Percentiles rank a stretch among this genome's conserved stretches.
Evolutionary conservation across 2,113 vertebrate genomes (phyloP).

Genomic region (Amazona guildingii): DNA sequence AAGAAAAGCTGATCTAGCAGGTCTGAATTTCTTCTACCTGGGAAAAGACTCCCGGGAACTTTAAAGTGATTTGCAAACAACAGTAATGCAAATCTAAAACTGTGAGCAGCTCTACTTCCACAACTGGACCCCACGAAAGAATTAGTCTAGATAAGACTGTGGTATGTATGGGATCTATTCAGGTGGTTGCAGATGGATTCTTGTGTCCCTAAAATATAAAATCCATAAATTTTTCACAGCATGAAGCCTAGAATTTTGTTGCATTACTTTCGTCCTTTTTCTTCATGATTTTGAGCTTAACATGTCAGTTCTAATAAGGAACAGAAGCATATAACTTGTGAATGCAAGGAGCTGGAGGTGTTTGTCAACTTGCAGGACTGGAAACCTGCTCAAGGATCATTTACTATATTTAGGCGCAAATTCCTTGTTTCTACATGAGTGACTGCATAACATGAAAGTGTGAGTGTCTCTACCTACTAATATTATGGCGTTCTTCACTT

Average conservation of each 20-base stretch:
- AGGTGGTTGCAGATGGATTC: neutral
- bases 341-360: neutral
- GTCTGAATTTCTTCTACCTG: neutral
- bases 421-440: neutral
- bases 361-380: neutral
- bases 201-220: neutral
- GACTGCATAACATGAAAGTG: neutral
- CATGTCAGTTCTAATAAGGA: neutral
- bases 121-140: neutral
- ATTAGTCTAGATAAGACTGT: neutral
- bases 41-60: neutral
- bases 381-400: neutral
- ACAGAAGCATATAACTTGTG: neutral
- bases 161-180: neutral
- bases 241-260: neutral
- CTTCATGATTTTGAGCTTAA: neutral
- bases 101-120: neutral
- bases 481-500: neutral
- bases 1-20: neutral
- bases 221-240: neutral
- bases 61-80: neutral
- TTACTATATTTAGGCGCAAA: conserved; percentile 25
- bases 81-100: neutral
- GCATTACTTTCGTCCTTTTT: neutral
- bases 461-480: neutral